Evolutionary conservation across 2,888 invertebrate species (phyloP).

Genomic region (Tenthredo notha): DNA sequence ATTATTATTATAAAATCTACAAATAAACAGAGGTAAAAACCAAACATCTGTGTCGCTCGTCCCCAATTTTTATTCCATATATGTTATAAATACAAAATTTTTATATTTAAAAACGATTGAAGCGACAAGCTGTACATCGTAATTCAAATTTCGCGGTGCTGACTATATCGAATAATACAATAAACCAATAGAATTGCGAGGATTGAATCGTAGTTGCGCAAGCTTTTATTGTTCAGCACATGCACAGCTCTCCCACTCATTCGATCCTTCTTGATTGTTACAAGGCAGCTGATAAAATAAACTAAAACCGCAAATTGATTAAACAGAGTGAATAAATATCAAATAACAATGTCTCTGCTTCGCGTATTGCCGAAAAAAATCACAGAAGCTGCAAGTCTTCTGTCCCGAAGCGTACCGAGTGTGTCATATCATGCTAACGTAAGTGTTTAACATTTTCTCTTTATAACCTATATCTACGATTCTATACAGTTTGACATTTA

Average conservation of each 20-base stretch:
- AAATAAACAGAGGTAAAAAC: constrained; percentile 22
- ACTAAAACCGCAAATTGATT: background rate
- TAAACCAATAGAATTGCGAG: background rate
- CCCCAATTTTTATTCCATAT: background rate
- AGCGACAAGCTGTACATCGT: background rate
- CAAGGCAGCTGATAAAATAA: background rate
- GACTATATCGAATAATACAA: background rate
- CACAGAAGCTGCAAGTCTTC: constrained; percentile 64
- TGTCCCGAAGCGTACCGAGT: constrained; percentile 79
- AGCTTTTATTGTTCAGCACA: background rate
- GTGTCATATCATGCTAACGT: constrained; percentile 89
- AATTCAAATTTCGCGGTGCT: constrained; percentile 2
- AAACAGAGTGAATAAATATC: background rate
- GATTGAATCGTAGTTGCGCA: constrained; percentile 32
- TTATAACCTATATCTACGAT: constrained; percentile 73
- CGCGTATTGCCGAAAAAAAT: constrained; percentile 68
- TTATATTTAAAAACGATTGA: background rate
- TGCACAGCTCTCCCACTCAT: background rate
- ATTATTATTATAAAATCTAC: background rate
- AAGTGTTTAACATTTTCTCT: constrained; percentile 75
- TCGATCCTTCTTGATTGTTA: background rate
- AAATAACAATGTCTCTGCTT: constrained; percentile 69
- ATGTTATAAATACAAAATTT: background rate
- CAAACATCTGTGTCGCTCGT: background rate
- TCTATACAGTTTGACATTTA: constrained; percentile 12